Percentiles rank a stretch among this genome's conserved stretches.
Conservation (phyloP, 2,888 invertebrate genomes). For the Timema cristinae region DNA sequence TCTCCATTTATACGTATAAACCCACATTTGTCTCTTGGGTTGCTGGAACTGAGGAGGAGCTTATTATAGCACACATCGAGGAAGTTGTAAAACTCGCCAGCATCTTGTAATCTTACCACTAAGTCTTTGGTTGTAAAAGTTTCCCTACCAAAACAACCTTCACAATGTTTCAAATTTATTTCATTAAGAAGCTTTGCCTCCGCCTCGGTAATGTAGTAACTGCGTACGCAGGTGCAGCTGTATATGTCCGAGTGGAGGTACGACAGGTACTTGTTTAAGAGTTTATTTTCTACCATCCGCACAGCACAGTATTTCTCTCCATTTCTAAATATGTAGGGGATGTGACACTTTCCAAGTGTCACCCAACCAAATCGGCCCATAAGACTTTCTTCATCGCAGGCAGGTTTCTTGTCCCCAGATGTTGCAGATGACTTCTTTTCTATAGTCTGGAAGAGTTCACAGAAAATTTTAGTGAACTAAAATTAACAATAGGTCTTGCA, state of each 20-base stretch:
- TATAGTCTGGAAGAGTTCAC: neutral
- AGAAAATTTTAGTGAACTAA: too few relatives aligned
- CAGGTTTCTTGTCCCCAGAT: constrained; percentile 28
- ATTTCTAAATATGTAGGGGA: constrained; percentile 83
- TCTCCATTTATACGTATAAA: constrained; percentile 90
- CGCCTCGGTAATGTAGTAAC: constrained; percentile 87
- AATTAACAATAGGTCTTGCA: neutral
- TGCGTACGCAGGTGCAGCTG: constrained; percentile 85
- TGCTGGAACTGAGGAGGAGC: constrained; percentile 65
- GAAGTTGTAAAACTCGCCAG: constrained; percentile 86
- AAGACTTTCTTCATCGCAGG: constrained; percentile 44
- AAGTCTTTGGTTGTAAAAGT: constrained; percentile 81
- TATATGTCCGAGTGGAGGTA: constrained; percentile 86
- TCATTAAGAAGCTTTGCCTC: constrained; percentile 88
- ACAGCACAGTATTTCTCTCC: constrained; percentile 89
- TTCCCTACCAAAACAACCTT: constrained; percentile 83
- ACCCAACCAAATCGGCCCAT: constrained; percentile 81
- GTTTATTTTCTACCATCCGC: constrained; percentile 86
- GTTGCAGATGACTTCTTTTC: constrained; percentile 42
- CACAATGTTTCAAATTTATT: constrained; percentile 89
- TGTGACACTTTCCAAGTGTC: constrained; percentile 75
- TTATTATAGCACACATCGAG: constrained; percentile 86
- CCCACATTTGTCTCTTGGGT: constrained; percentile 72
- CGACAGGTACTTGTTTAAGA: constrained; percentile 83
- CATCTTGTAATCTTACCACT: constrained; percentile 83